A percentile compares a stretch with the other conserved stretches of the same genome.
Conservation (phyloP, 2,888 invertebrate species). For the Agriopis aurantiaria region DNA sequence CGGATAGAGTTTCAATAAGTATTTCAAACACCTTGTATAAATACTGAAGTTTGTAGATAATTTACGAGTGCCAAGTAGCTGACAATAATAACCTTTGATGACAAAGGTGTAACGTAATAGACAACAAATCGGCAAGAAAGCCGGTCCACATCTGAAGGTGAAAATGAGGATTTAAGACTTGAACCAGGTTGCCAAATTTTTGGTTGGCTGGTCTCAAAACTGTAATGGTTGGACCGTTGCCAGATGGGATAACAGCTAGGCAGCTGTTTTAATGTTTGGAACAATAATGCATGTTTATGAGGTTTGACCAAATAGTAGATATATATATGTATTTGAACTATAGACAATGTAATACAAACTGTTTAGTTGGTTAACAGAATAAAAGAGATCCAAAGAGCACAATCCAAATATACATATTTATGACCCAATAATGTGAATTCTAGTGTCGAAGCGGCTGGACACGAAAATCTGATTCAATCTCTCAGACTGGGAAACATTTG, state of each 20-base stretch:
- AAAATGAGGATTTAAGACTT: conserved; percentile 70
- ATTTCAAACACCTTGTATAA: conserved; percentile 20
- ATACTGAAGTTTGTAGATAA: background rate
- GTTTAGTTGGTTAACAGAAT: background rate
- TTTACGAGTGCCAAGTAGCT: conserved; percentile 21
- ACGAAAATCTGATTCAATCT: background rate
- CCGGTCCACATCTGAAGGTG: conserved; percentile 72
- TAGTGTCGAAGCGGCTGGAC: background rate
- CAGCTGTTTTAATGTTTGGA: conserved; percentile 38
- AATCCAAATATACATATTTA: background rate
- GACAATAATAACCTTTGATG: conserved; percentile 13
- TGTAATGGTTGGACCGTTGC: conserved; percentile 72
- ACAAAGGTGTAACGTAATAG: conserved; percentile 21
- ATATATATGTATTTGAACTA: background rate
- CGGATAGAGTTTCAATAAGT: conserved; percentile 50
- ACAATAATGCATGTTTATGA: conserved; percentile 32
- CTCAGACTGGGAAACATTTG: no score
- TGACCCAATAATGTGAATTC: background rate
- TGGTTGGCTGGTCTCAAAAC: conserved; percentile 64
- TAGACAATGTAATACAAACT: conserved; percentile 1
- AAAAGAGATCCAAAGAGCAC: background rate
- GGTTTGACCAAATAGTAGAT: conserved; percentile 12
- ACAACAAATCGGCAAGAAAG: conserved; percentile 54
- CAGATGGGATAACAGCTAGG: conserved; percentile 54
- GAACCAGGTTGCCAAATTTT: conserved; percentile 77